These are phyloP conservation scores for Priocnemis perturbator DNA, from an alignment of 2,888 invertebrate genomes.

Conservation along the genomic window DNA sequence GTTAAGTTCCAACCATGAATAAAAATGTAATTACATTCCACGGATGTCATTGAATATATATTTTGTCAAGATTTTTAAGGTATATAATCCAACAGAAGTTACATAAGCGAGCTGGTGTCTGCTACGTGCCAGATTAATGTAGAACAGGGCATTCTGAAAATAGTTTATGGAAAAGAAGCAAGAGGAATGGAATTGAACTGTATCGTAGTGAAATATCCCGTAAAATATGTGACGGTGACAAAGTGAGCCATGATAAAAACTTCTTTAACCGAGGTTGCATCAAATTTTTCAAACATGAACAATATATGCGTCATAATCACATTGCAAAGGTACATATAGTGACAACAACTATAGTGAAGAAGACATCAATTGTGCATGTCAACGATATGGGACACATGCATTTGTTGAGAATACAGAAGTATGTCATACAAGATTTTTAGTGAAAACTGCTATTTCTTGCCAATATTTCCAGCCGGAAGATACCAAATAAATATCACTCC, in stretches of 20 bases:
- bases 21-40: slow-evolving; percentile 62
- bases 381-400: background rate
- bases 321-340: background rate
- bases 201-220: background rate
- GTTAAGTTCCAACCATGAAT: slow-evolving; percentile 16
- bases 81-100: slow-evolving; percentile 50
- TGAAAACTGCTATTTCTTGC: too few species aligned
- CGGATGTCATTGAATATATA: slow-evolving; percentile 59
- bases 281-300: background rate
- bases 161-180: slow-evolving; percentile 59
- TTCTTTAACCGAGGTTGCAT: background rate
- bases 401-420: too few species aligned
- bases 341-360: too few species aligned
- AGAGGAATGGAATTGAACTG: slow-evolving; percentile 20
- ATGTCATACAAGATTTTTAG: too few species aligned
- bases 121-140: slow-evolving; percentile 66
- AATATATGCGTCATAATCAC: background rate
- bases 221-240: background rate
- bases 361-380: background rate
- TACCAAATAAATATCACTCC: too few species aligned
- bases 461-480: too few species aligned
- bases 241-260: too few species aligned
- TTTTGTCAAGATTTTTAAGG: slow-evolving; percentile 46
- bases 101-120: slow-evolving; percentile 56
- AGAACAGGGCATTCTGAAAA: slow-evolving; percentile 70